Base-by-base conservation (phyloP, 2,888 invertebrate genomes). In the Lingula anatina region DNA sequence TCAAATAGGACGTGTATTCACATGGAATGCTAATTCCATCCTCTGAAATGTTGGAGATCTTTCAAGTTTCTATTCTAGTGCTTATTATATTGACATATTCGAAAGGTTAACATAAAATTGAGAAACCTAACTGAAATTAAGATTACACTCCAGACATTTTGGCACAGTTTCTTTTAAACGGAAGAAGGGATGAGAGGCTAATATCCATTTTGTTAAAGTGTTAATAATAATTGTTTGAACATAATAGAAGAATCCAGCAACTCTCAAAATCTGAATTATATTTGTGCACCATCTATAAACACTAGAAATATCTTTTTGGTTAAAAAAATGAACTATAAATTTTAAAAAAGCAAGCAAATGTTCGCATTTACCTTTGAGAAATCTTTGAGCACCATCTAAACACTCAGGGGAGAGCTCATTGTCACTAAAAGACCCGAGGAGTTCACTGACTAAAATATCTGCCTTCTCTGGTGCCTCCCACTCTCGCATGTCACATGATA, bases 391-490 rank as follows among this genome's bases (percentile, higher is more conserved):
- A 2, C 95, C 94, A 78, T 96, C 95, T 44, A 97, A 81, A 76
- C 96, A 97, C 78, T 99, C 99, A 0, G 99, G 99, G 0, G 95
- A 94, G 12, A 99, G 82, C 79, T 99, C 99, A 75, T 99, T 99
- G 76, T 99, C 99, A 21, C 95, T 95, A 82, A 99, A 99, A 1
- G 96, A 96, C 0, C 93, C 97, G 46, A 99, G 81, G 40, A 99
- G 81, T 79, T 99, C 99, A 0, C 96, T 96, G 25, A 99, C 89
- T 46, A 97, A 81, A 63, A 97, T 90, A 78, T 99, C 97, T 0
- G 95, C 95, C 71, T 88, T 86, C 61, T 90, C 89, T 0, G 73
- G 70, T 0, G 75, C 71, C 18, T 68, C 58, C 69, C 78, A 74
- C 21, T 64, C 57, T 31, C 80, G 60, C 79, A 80, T 80, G 64